Percentiles rank a stretch among this genome's conserved stretches.
These are phyloP conservation scores for Tupaia chinensis DNA, from an alignment of 2,113 vertebrate genomes.

Conservation along the genomic window DNA sequence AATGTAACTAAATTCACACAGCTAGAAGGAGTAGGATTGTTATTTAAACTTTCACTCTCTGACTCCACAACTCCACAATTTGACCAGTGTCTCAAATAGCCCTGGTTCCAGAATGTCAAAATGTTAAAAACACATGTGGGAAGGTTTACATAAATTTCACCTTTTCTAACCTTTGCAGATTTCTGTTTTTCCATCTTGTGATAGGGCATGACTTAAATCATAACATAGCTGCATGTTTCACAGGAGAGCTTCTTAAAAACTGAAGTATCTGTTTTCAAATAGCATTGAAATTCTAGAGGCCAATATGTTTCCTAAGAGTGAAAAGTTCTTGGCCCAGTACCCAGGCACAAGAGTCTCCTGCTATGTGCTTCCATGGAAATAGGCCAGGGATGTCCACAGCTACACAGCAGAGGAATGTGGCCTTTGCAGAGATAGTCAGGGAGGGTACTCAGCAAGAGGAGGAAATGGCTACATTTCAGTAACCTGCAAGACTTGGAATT, in stretches of 20 bases:
- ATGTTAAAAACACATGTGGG: neutral
- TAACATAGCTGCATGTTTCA: slow-evolving; percentile 33
- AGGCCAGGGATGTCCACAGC: slow-evolving; percentile 51
- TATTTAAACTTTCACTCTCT: neutral
- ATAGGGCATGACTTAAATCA: slow-evolving; percentile 58
- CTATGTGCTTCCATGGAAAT: slow-evolving; percentile 62
- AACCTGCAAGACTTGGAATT: slow-evolving; percentile 66
- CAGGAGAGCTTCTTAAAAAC: slow-evolving; percentile 68
- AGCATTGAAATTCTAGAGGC: slow-evolving; percentile 69
- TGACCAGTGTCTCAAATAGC: neutral
- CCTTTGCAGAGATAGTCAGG: slow-evolving; percentile 29
- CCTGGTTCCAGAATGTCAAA: slow-evolving; percentile 12
- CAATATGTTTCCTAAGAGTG: slow-evolving; percentile 68
- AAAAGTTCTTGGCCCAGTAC: slow-evolving; percentile 68
- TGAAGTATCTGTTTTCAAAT: slow-evolving; percentile 72
- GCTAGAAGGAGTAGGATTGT: neutral
- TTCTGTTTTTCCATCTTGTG: slow-evolving; percentile 65
- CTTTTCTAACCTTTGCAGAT: slow-evolving; percentile 7
- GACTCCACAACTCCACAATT: neutral
- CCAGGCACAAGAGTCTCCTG: slow-evolving; percentile 50
- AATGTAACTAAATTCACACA: neutral
- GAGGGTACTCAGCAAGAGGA: slow-evolving; percentile 16
- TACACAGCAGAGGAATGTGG: neutral
- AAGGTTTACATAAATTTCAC: slow-evolving; percentile 4
- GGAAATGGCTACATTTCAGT: slow-evolving; percentile 71